phyloP scores from a whole-genome alignment of 2,888 invertebrate species.

The Conus canariensis region DNA sequence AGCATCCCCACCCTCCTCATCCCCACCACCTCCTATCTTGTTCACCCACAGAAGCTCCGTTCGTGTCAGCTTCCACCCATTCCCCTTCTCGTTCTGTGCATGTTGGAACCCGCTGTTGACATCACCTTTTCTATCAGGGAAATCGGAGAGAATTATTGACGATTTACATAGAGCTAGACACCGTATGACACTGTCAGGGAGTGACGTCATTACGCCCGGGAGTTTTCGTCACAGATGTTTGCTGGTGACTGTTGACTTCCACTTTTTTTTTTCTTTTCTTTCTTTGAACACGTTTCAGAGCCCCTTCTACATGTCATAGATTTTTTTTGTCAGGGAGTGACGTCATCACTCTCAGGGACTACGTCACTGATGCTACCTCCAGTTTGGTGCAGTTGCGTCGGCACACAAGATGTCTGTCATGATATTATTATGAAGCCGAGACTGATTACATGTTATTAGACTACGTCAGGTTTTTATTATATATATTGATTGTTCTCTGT shows the following conservation, averaged over 20 bases:
- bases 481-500: constrained; percentile 1
- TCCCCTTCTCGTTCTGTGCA: too few relatives aligned
- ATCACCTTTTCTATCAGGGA: too few relatives aligned
- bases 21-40: too few relatives aligned
- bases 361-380: constrained; percentile 21
- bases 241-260: background rate
- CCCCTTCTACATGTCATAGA: background rate
- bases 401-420: background rate
- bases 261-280: background rate
- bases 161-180: too few relatives aligned
- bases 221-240: too few relatives aligned
- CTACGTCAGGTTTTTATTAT: background rate
- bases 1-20: too few relatives aligned
- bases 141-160: too few relatives aligned
- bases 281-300: background rate
- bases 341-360: constrained; percentile 32
- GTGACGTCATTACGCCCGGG: constrained; percentile 8
- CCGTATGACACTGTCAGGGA: background rate
- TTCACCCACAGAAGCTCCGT: too few relatives aligned
- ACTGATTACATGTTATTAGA: constrained; percentile 1
- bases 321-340: constrained; percentile 27
- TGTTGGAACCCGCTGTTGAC: too few relatives aligned
- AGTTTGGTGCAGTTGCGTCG: background rate
- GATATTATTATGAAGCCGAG: background rate
- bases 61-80: too few relatives aligned